These are phyloP conservation scores for Rhopalosiphum maidis DNA, from an alignment of 1,140 invertebrate species.

Conservation along the genomic window DNA sequence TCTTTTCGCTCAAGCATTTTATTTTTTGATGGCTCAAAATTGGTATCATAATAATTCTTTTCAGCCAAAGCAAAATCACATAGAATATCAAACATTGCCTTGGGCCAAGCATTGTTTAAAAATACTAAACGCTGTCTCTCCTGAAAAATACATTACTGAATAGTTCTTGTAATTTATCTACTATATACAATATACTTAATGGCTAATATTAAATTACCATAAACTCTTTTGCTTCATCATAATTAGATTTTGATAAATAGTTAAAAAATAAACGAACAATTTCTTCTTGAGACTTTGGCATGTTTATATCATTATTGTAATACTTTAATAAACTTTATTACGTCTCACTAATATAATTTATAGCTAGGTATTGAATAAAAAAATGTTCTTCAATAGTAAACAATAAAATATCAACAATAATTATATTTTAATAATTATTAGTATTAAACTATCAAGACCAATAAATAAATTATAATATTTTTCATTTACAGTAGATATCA, in stretches of 20 bases:
- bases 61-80: slow-evolving; percentile 54
- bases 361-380: too few relatives aligned
- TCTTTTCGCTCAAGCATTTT: slow-evolving; percentile 45
- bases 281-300: slow-evolving; percentile 28
- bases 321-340: not conserved
- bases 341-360: not conserved
- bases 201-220: slow-evolving; percentile 29
- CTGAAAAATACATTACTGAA: not conserved
- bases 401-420: not conserved
- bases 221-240: slow-evolving; percentile 44
- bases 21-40: slow-evolving; percentile 38
- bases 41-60: slow-evolving; percentile 38
- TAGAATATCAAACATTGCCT: slow-evolving; percentile 37
- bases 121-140: slow-evolving; percentile 15
- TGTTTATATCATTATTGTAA: slow-evolving; percentile 16
- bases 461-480: too few relatives aligned
- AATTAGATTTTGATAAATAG: not conserved
- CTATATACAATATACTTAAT: too few relatives aligned
- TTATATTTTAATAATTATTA: too few relatives aligned
- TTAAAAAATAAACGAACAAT: slow-evolving; percentile 27
- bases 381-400: not conserved
- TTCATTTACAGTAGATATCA: too few relatives aligned
- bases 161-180: not conserved
- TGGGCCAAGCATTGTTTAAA: slow-evolving; percentile 4
- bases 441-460: too few relatives aligned